phyloP scores from a whole-genome alignment of 1,140 invertebrate species.

The Temnothorax longispinosus region DNA sequence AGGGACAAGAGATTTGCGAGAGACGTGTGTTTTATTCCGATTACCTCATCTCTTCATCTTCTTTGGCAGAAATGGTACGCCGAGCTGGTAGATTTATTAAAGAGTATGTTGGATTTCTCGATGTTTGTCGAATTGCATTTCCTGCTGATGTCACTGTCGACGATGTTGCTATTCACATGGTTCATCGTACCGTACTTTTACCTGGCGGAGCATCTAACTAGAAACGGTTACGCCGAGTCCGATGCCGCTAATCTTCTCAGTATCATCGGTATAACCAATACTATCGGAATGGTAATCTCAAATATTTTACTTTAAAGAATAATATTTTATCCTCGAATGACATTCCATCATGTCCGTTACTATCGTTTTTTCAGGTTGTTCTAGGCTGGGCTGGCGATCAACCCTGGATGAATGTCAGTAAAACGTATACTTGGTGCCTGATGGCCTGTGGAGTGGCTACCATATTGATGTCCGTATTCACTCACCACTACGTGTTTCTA shows the following conservation, averaged over 20 bases:
- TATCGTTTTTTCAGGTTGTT: constrained; percentile 87
- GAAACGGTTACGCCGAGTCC: constrained; percentile 89
- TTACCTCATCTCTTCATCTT: background rate
- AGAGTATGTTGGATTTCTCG: constrained; percentile 92
- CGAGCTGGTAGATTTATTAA: constrained; percentile 90
- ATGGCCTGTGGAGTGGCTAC: constrained; percentile 91
- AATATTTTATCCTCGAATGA: background rate
- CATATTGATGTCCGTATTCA: constrained; percentile 90
- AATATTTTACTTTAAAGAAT: background rate
- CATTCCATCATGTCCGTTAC: background rate
- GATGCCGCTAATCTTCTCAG: constrained; percentile 92
- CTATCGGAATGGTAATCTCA: constrained; percentile 92
- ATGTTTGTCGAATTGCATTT: constrained; percentile 93
- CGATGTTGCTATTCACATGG: constrained; percentile 94
- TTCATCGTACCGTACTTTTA: constrained; percentile 97
- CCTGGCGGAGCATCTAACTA: constrained; percentile 90
- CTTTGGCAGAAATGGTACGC: constrained; percentile 91
- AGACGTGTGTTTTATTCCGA: background rate
- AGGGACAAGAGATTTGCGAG: background rate
- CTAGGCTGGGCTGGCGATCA: constrained; percentile 96
- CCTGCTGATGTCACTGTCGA: constrained; percentile 92
- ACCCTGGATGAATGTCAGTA: constrained; percentile 93
- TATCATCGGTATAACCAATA: constrained; percentile 94
- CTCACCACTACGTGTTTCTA: constrained; percentile 87
- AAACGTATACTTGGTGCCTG: constrained; percentile 93